Conservation (phyloP, 1,140 invertebrate genomes). For the Melitaea cinxia region DNA sequence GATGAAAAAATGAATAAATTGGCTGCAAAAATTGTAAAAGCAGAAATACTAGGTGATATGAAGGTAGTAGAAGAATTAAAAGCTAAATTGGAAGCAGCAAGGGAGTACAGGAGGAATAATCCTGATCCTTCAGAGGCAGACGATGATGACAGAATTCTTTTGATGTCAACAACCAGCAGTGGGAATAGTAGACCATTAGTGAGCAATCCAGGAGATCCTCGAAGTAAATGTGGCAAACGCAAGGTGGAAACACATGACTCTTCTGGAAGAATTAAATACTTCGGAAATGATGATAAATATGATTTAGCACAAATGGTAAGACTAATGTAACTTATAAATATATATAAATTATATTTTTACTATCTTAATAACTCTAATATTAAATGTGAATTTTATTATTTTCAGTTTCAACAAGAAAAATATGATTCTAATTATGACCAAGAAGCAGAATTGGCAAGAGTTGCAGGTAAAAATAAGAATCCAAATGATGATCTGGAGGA, state of each 20-base stretch:
- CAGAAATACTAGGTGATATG: conserved; percentile 93
- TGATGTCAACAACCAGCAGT: conserved; percentile 87
- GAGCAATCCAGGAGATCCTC: conserved; percentile 66
- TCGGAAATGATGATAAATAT: conserved; percentile 95
- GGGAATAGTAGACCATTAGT: conserved; percentile 85
- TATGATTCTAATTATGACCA: conserved; percentile 90
- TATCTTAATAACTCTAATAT: not conserved
- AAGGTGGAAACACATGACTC: conserved; percentile 88
- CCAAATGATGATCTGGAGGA: conserved; percentile 93
- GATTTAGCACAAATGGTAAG: conserved; percentile 92
- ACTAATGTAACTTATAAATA: conserved; percentile 11
- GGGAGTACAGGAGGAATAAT: conserved; percentile 82
- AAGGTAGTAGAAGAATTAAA: conserved; percentile 87
- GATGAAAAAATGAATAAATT: conserved; percentile 94
- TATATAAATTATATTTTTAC: not conserved
- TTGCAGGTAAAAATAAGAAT: conserved; percentile 86
- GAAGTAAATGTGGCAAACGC: conserved; percentile 78
- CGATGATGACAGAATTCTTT: conserved; percentile 84
- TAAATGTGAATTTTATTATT: conserved; percentile 33
- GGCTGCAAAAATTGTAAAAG: conserved; percentile 93
- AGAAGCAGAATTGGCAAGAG: conserved; percentile 89
- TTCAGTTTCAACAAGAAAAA: conserved; percentile 95
- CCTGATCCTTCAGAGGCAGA: conserved; percentile 52
- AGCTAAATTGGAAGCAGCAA: conserved; percentile 87
- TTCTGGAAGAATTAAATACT: conserved; percentile 91